Evolutionary conservation across 2,113 vertebrate species (phyloP), one percentile per base, ranked within the genome.

Genomic region (Eulemur rufifrons): DNA sequence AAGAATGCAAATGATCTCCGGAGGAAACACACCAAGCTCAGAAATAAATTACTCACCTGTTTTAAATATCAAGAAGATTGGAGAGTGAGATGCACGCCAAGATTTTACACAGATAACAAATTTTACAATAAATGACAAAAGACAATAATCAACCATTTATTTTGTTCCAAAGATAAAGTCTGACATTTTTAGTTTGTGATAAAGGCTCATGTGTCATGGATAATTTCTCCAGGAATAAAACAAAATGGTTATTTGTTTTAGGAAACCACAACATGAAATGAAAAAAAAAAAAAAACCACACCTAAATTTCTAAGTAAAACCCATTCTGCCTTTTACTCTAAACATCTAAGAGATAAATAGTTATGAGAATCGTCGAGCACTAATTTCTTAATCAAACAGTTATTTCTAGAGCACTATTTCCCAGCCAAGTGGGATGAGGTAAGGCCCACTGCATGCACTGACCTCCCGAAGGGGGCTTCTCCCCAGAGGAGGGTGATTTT

Each of bases 131-230:
- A 91, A 56, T 88, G 95, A 95, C 91, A 91, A 81, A 93, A 84
- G 82, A 56, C 42, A 85, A 78, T 77, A 94, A 61, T 82, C 76
- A 93, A 50, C 54, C 63, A 94, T 95, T 95, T 92, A 78, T 90
- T 97, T 95, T 52, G 89, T 95, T 80, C 42, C 77, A 95, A 95
- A 98, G 98, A 97, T 97, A 97, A 97, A 96, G 34, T 83, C 17
- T 95, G 96, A 94, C 83, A 27, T 94, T 97, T 95, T 86, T 86
- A 52, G 69, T 95, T 89, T 93, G 54, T 88, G 92, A 95, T 97
- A 89, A 97, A 96, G 87, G 50, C 32, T 64, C 20, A n/a, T 89
- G 71, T 96, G 95, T 98, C 95, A 97, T 86, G 59, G 80, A 94
- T 92, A 92, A 94, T 87, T 96, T 96, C 92, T 92, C 37, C 86